phyloP scores from a whole-genome alignment of 2,113 vertebrate species.

The Castor canadensis region DNA sequence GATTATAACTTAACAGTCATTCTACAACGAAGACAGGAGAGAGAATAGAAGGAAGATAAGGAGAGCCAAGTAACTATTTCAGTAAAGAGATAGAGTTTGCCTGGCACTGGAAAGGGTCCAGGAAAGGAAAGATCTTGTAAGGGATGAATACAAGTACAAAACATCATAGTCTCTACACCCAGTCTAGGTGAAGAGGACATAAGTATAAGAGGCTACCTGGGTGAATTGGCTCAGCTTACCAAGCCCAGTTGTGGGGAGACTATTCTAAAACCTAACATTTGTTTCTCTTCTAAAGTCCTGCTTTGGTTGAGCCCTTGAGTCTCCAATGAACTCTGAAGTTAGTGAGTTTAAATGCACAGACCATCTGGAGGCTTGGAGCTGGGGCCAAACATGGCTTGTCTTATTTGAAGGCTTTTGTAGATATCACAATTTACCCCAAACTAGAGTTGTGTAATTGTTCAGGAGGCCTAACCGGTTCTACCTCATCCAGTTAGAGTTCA shows the following conservation, averaged over 20 bases:
- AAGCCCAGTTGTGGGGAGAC: neutral
- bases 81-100: neutral
- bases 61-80: neutral
- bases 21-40: neutral
- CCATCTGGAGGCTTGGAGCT: neutral
- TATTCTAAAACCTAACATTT: neutral
- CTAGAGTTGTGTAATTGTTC: too few species aligned
- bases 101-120: neutral
- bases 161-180: too few species aligned
- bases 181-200: neutral
- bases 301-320: neutral
- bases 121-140: neutral
- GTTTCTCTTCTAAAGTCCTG: neutral
- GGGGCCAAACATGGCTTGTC: too few species aligned
- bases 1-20: neutral
- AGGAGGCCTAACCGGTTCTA: neutral
- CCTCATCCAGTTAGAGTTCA: neutral
- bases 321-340: neutral
- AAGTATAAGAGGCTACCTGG: neutral
- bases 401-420: neutral
- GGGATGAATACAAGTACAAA: neutral
- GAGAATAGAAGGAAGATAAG: neutral
- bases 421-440: neutral
- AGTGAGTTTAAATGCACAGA: neutral
- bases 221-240: neutral